phyloP scores from a whole-genome alignment of 1,140 invertebrate genomes.

The Tetramorium simillimum region DNA sequence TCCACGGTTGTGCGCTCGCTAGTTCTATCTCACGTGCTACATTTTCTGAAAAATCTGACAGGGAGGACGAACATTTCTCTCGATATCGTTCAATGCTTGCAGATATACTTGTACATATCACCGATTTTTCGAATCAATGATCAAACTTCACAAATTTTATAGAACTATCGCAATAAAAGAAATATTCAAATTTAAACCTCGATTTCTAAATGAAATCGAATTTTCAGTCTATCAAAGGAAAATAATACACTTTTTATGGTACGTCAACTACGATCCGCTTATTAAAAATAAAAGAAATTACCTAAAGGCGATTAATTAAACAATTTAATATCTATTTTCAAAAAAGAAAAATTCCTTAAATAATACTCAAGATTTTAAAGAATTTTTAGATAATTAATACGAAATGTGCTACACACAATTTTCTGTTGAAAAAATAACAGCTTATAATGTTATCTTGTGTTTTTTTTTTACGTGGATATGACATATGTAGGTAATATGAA shows the following conservation, averaged over 20 bases:
- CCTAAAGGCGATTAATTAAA: not conserved
- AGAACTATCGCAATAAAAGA: not conserved
- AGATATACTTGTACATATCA: slow-evolving; percentile 16
- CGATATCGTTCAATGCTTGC: slow-evolving; percentile 20
- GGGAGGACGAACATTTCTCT: slow-evolving; percentile 29
- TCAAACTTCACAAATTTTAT: not conserved
- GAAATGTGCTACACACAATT: not conserved
- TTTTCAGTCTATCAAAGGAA: not conserved
- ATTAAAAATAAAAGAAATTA: not conserved
- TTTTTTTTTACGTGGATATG: too few species aligned
- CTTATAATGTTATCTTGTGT: too few species aligned
- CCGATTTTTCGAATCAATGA: slow-evolving; percentile 9
- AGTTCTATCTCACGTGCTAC: slow-evolving; percentile 24
- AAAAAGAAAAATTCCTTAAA: not conserved
- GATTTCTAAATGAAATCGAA: not conserved
- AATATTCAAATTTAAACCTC: not conserved
- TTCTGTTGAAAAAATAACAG: not conserved
- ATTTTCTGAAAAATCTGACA: slow-evolving; percentile 52
- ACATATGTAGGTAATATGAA: not conserved
- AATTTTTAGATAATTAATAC: not conserved
- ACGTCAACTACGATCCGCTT: not conserved
- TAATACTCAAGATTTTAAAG: not conserved
- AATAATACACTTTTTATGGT: not conserved
- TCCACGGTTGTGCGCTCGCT: not conserved
- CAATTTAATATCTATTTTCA: not conserved